Percentiles rank a stretch among this genome's conserved stretches.
These are phyloP conservation scores for Apolygus lucorum DNA, from an alignment of 1,140 invertebrate species.

Conservation along the genomic window DNA sequence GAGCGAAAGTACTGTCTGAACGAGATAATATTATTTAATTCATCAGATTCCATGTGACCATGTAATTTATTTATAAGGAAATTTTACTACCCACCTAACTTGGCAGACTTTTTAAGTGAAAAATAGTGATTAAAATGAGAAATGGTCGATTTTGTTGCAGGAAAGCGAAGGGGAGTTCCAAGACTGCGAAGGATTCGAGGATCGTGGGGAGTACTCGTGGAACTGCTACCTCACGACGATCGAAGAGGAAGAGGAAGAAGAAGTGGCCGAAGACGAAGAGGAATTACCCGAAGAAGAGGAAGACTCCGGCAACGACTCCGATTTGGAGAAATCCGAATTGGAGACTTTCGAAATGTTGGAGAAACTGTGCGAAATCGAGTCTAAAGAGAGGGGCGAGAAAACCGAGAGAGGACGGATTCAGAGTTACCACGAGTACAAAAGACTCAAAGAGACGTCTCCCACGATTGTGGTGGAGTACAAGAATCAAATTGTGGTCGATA, in stretches of 20 bases:
- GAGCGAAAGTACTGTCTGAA: too few relatives aligned
- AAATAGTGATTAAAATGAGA: too few relatives aligned
- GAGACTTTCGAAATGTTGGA: slow-evolving; percentile 27
- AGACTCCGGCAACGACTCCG: slow-evolving; percentile 26
- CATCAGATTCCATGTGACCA: too few relatives aligned
- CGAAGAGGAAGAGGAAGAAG: slow-evolving; percentile 19
- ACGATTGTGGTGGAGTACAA: background rate
- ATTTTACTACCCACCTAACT: too few relatives aligned
- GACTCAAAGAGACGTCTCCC: background rate
- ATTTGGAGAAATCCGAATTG: slow-evolving; percentile 25
- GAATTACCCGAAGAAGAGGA: slow-evolving; percentile 4
- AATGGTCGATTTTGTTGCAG: background rate
- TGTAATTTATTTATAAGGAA: too few relatives aligned
- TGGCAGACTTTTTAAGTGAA: too few relatives aligned
- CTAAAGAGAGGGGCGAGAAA: slow-evolving; percentile 2
- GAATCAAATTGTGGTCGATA: slow-evolving; percentile 7
- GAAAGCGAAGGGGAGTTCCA: background rate
- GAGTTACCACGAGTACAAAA: slow-evolving; percentile 25
- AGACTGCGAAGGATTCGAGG: slow-evolving; percentile 21
- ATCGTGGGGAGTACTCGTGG: slow-evolving; percentile 3
- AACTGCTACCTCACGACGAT: slow-evolving; percentile 3
- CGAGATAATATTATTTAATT: too few relatives aligned
- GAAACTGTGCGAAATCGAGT: slow-evolving; percentile 20
- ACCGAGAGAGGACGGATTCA: slow-evolving; percentile 5
- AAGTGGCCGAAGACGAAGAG: slow-evolving; percentile 13